Percentiles rank a stretch among this genome's conserved stretches.
phyloP scores from a whole-genome alignment of 2,888 invertebrate species.

The Eretmocerus hayati region DNA sequence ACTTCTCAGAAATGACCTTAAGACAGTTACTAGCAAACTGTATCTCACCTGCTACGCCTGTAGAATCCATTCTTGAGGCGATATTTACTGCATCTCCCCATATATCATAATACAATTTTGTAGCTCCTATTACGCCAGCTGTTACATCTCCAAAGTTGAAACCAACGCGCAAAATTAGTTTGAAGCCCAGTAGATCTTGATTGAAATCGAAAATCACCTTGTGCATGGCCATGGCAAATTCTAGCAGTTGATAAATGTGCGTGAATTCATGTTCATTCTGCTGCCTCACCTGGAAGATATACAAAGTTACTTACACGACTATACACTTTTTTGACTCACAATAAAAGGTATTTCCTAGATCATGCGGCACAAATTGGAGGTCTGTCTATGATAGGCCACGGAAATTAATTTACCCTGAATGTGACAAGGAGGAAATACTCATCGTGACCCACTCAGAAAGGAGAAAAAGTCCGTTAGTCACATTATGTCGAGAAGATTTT shows the following conservation, averaged over 20 bases:
- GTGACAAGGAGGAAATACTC: no score
- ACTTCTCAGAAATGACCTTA: constrained; percentile 62
- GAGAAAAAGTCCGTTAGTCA: no score
- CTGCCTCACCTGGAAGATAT: constrained; percentile 59
- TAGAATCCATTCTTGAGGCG: constrained; percentile 94
- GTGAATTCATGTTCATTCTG: constrained; percentile 64
- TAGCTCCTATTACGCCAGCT: constrained; percentile 93
- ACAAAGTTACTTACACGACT: no score
- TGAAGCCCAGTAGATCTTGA: constrained; percentile 82
- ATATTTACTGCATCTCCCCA: constrained; percentile 99
- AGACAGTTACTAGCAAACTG: constrained; percentile 75
- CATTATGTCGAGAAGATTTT: no score
- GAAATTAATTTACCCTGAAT: no score
- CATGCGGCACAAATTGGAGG: no score
- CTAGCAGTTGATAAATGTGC: constrained; percentile 81
- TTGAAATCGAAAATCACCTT: constrained; percentile 81
- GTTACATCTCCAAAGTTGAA: constrained; percentile 94
- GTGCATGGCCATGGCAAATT: constrained; percentile 89
- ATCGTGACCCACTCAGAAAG: no score
- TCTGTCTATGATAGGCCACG: no score
- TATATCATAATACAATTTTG: constrained; percentile 93
- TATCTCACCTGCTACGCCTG: constrained; percentile 79
- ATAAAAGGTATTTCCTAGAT: no score
- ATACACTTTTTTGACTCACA: no score
- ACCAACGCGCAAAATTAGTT: constrained; percentile 78